A percentile compares a stretch with the other conserved stretches of the same genome.
Conservation (phyloP, 2,888 invertebrate species). For the Sepioteuthis lessoniana region DNA sequence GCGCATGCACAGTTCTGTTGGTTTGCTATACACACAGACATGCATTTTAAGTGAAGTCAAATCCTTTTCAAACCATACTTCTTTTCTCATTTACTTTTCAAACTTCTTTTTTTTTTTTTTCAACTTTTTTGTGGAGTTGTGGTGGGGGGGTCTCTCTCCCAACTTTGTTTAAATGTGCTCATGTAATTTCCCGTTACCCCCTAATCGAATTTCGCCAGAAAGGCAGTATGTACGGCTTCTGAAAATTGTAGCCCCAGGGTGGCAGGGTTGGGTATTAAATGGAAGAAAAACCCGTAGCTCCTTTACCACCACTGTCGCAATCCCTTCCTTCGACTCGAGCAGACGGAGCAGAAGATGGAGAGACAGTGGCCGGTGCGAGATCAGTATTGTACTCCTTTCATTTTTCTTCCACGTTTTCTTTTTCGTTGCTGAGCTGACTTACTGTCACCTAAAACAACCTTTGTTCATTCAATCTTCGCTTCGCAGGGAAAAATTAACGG, state of each 20-base stretch:
- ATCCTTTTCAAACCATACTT: not conserved
- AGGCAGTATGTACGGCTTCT: not conserved
- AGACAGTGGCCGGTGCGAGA: not conserved
- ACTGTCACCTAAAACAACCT: too few relatives aligned
- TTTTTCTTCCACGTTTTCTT: too few relatives aligned
- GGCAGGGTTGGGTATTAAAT: not conserved
- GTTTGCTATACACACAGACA: not conserved
- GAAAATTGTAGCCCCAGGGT: constrained; percentile 23
- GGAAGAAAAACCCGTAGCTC: not conserved
- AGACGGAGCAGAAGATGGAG: not conserved
- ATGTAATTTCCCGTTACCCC: not conserved
- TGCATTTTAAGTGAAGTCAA: not conserved
- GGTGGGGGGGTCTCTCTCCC: not conserved
- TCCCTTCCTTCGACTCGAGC: not conserved
- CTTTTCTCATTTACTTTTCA: too few relatives aligned
- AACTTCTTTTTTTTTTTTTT: too few relatives aligned
- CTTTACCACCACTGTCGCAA: not conserved
- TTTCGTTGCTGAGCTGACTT: too few relatives aligned
- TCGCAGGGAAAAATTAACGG: too few relatives aligned
- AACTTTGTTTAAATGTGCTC: not conserved
- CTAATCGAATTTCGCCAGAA: constrained; percentile 33
- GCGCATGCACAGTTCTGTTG: not conserved
- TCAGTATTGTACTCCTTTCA: too few relatives aligned
- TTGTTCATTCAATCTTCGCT: too few relatives aligned
- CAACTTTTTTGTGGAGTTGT: too few relatives aligned